Evolutionary conservation across 2,113 vertebrate species (phyloP).

Genomic region (Xiphophorus couchianus): DNA sequence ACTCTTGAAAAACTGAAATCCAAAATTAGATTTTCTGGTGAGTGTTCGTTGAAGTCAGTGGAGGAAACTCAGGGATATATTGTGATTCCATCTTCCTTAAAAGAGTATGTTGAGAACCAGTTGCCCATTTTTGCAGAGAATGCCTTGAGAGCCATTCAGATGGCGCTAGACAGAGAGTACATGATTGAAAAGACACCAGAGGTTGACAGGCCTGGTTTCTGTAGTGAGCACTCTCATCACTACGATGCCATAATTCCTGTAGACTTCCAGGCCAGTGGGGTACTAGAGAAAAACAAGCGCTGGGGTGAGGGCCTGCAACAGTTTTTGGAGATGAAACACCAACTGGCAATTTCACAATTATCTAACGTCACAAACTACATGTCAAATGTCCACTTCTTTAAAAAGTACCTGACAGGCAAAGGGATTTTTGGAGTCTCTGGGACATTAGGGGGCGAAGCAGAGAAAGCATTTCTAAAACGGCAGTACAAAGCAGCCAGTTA

Average conservation of each 20-base stretch:
- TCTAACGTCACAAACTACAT: conserved; percentile 15
- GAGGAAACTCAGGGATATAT: neutral
- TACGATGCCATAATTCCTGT: conserved; percentile 20
- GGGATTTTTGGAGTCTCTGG: conserved; percentile 34
- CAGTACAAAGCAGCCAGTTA: conserved; percentile 15
- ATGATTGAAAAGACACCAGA: conserved; percentile 13
- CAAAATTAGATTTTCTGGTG: neutral
- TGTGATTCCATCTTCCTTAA: conserved; percentile 13
- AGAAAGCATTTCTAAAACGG: conserved; percentile 19
- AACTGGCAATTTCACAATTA: conserved; percentile 23
- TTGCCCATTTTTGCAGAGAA: conserved; percentile 13
- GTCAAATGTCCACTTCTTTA: conserved; percentile 31
- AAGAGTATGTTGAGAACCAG: conserved; percentile 3
- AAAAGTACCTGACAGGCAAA: conserved; percentile 7
- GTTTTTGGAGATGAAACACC: conserved; percentile 38
- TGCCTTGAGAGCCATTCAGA: conserved; percentile 16
- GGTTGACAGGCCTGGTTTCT: neutral
- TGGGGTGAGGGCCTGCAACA: conserved; percentile 30
- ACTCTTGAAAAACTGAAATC: neutral
- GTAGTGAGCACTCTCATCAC: neutral
- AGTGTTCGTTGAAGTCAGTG: neutral
- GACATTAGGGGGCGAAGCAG: conserved; percentile 16
- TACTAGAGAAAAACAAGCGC: conserved; percentile 31
- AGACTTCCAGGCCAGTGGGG: conserved; percentile 34
- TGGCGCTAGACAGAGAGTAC: conserved; percentile 22